Conservation (phyloP, 2,113 vertebrate species). For the Callipepla californica region DNA sequence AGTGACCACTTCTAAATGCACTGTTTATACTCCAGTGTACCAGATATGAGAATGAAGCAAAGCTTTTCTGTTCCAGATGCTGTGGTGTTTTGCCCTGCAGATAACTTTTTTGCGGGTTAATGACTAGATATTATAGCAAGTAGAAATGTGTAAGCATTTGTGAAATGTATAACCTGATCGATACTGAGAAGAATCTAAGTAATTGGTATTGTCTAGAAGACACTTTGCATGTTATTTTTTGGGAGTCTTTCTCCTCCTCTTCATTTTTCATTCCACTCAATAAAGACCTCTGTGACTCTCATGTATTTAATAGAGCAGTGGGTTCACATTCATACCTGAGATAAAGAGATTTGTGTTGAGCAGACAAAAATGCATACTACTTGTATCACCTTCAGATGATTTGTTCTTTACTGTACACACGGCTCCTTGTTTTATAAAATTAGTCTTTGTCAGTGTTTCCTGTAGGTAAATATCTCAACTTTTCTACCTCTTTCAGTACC, state of each 20-base stretch:
- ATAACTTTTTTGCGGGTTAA: background rate
- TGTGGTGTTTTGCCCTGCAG: background rate
- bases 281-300: background rate
- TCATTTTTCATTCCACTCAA: background rate
- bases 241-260: background rate
- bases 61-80: background rate
- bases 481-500: background rate
- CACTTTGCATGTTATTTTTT: background rate
- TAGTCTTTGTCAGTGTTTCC: background rate
- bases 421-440: background rate
- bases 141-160: background rate
- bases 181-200: background rate
- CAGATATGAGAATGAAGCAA: background rate
- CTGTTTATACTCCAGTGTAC: background rate
- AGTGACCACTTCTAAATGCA: background rate
- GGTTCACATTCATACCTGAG: background rate
- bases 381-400: background rate
- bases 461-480: background rate
- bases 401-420: background rate
- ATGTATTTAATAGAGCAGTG: background rate
- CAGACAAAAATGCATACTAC: background rate
- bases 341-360: background rate
- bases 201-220: background rate
- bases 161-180: background rate
- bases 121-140: background rate